A percentile compares a stretch with the other conserved stretches of the same genome.
These are phyloP conservation scores for Cepaea nemoralis DNA, from an alignment of 1,140 invertebrate genomes.

Conservation along the genomic window DNA sequence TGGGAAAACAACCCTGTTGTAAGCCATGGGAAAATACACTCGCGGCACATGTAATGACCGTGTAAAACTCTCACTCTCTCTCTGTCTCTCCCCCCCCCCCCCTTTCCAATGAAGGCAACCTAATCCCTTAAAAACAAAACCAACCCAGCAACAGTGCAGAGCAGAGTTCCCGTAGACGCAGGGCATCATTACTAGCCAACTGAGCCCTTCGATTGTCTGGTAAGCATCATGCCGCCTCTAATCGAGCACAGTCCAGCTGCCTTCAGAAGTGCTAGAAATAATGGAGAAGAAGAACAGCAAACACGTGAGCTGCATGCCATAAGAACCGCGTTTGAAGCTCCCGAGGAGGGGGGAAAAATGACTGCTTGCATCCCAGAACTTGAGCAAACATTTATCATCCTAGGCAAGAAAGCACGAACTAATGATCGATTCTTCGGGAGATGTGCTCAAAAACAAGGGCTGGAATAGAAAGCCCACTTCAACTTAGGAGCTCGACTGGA, in stretches of 20 bases:
- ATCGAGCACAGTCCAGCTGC: neutral
- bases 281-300: neutral
- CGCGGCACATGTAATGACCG: too few relatives aligned
- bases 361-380: neutral
- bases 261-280: neutral
- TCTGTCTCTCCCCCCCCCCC: too few relatives aligned
- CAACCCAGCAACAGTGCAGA: too few relatives aligned
- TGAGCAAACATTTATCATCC: conserved; percentile 6
- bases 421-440: conserved; percentile 6
- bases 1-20: too few relatives aligned
- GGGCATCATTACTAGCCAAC: neutral
- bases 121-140: too few relatives aligned
- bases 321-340: neutral
- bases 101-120: too few relatives aligned
- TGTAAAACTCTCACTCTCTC: too few relatives aligned
- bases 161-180: too few relatives aligned
- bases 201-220: neutral
- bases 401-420: neutral
- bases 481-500: too few relatives aligned
- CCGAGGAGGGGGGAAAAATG: neutral
- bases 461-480: neutral
- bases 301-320: neutral
- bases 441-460: neutral
- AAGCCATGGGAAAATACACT: too few relatives aligned
- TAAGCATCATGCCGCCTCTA: neutral